phyloP scores from a whole-genome alignment of 1,140 invertebrate species.

The Harpegnathos saltator region DNA sequence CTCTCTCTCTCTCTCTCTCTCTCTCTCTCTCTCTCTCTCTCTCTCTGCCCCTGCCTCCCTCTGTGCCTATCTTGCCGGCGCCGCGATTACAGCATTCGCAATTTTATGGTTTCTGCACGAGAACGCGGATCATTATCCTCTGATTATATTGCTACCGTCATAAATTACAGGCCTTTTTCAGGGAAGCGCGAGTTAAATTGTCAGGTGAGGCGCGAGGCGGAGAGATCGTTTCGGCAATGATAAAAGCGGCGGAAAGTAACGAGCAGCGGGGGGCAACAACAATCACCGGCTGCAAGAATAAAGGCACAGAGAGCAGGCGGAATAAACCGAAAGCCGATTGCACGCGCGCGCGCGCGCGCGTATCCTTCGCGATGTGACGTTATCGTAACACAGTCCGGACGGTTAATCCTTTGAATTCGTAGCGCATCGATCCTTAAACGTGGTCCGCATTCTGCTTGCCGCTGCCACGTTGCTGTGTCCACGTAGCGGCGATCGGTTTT shows the following conservation, averaged over 20 bases:
- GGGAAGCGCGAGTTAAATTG: constrained; percentile 40
- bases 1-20: neutral
- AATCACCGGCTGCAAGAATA: neutral
- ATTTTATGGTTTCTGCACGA: constrained; percentile 56
- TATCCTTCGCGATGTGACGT: too few species aligned
- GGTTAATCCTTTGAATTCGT: neutral
- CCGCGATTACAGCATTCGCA: constrained; percentile 60
- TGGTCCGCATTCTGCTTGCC: constrained; percentile 17
- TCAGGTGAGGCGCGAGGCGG: constrained; percentile 1
- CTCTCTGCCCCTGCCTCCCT: neutral
- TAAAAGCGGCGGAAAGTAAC: neutral
- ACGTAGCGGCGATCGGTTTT: constrained; percentile 8
- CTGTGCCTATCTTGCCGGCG: constrained; percentile 51
- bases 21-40: neutral
- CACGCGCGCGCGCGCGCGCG: too few species aligned
- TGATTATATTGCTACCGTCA: constrained; percentile 54
- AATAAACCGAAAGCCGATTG: too few species aligned
- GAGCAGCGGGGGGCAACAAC: neutral
- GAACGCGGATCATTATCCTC: constrained; percentile 46
- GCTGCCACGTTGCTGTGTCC: neutral
- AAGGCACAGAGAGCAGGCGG: neutral
- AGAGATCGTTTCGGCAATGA: constrained; percentile 1
- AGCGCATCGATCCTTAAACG: constrained; percentile 16
- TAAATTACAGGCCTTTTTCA: constrained; percentile 49
- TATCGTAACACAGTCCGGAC: too few species aligned